Base-by-base conservation (phyloP, 2,797 vertebrate genomes). In the Acanthornis magna region DNA sequence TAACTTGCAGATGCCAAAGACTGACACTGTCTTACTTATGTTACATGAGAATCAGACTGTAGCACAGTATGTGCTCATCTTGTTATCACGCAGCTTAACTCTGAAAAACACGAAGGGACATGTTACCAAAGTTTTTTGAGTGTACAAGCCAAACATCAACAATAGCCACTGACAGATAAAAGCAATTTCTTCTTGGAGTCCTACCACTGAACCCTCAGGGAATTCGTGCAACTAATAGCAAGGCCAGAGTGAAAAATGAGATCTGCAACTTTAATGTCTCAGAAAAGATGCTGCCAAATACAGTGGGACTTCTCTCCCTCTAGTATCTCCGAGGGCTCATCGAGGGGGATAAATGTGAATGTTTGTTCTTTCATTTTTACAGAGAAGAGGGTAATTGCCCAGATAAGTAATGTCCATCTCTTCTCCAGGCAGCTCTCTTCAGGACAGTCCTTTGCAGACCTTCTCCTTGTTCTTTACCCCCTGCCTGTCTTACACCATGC, bases 1-100 rank as follows among this genome's bases (percentile, higher is more conserved):
- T 86, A 89, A 95, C 93, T 78, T 91, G 81, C 77, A 93, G 90
- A 91, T 93, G 95, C 88, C 91, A 87, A 85, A 91, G 42, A 30
- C 88, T 94, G 85, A 91, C 82, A 51, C 50, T 57, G 40, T 78
- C 84, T 93, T 94, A 84, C 84, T 95, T 95, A 76, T 92, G 86
- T 93, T 73, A 50, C 16, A 13, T 17, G 91, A 73, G 88, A 80
- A 66, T 76, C 50, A 47, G 58, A 67, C 63, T 57, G 74, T 3
- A 90, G 88, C 90, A 90, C 80, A 84, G 57, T 32, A 55, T 53
- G 79, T 87, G 94, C 93, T 94, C 75, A 73, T 82, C 85, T 67
- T 42, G 51, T 90, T 81, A 61, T 66, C 68, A 68, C 0, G 57
- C 84, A 94, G 48, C 65, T 93, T 77, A 85, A 85, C 55, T 87